Evolutionary conservation across 92 coral and sea anemone genomes (phyloP), one percentile per base, ranked within the genome.

Genomic region (Phymanthus crucifer): DNA sequence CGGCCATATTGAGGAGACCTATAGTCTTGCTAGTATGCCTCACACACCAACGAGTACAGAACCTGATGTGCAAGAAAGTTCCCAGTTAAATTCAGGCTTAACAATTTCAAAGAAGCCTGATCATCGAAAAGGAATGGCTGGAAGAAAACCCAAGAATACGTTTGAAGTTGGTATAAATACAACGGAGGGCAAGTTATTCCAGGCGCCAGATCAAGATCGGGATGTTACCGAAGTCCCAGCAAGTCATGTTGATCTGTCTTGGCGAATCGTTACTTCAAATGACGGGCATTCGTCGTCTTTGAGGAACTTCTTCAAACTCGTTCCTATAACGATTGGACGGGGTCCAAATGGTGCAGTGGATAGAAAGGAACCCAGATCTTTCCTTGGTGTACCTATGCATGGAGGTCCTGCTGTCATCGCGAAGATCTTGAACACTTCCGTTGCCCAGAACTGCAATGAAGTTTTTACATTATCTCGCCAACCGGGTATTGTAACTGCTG

Each of bases 261-360:
- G 81, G 81, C 52, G 81, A 24, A 77, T 77, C 36, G 81, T 77
- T 3, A 77, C 81, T 58, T 77, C 81, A 61, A 77, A 77, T 64
- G 81, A 70, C 12, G 36, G 57, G 9, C n/a, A 77, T 54, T 77
- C 81, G 21, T 13, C 81, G 19, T 77, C 81, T 64, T 47, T 77
- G 13, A 77, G 32, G 5, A 61, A 65, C 71, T 77, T 77, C 32
- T 58, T 61, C 69, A 77, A 77, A 33, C 81, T 77, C 4, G 57
- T 77, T 19, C 81, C 81, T 0, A 46, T 64, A 38, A 31, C 33
- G 16, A 50, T 35, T 33, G 19, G 38, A 71, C 52, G 32, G 6
- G 43, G 70, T 37, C 33, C 38, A 2, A 64, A 12, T 26, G 24
- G 50, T 12, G 10, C 32, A 3, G 27, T 54, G 64, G 66, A 23